Evolutionary conservation across 2,113 vertebrate species (phyloP), one percentile per base, ranked within the genome.

Genomic region (Plecturocebus donacophilus): DNA sequence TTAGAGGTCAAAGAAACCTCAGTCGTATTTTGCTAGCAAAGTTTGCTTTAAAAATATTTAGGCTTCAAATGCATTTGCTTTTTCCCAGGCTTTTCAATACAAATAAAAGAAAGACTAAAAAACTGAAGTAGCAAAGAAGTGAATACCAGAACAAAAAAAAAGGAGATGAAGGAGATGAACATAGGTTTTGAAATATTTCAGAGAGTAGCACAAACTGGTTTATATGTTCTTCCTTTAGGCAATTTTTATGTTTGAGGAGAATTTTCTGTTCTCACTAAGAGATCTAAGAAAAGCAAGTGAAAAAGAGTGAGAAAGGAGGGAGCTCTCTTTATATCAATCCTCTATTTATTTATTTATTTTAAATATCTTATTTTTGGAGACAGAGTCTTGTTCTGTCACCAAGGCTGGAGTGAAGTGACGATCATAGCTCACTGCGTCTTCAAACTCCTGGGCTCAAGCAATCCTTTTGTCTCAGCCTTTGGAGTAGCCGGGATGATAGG

Each of bases 161-260:
- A 3, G 58, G 8, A 54, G 30, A 38, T 47, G 54, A 64, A 64
- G 5, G 23, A 68, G 10, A 61, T 35, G 49, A 87, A 13, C 23
- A 19, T 16, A 82, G 16, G 9, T 92, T 94, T 94, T 84, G 47
- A 96, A 97, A 82, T 95, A 61, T 85, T 95, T 92, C 58, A 91
- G 45, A 87, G 20, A 68, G 2, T 27, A 75, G 32, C 40, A 20
- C 40, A 94, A 52, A 27, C 19, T 61, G 40, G 56, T 61, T 91
- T 96, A 56, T 84, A 90, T 61, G 4, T 21, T 91, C 42, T 56
- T 54, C 49, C 30, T 80, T 64, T 61, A n/a, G 13, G 2, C 49
- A 13, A 54, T 47, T 86, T 89, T 90, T 81, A 73, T 79, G 6
- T 84, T 77, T 61, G 9, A 88, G 64, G 76, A 94, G 13, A 81